Evolutionary conservation across 2,888 invertebrate species (phyloP), one percentile per base, ranked within the genome.

Genomic region (Venusia cambrica): DNA sequence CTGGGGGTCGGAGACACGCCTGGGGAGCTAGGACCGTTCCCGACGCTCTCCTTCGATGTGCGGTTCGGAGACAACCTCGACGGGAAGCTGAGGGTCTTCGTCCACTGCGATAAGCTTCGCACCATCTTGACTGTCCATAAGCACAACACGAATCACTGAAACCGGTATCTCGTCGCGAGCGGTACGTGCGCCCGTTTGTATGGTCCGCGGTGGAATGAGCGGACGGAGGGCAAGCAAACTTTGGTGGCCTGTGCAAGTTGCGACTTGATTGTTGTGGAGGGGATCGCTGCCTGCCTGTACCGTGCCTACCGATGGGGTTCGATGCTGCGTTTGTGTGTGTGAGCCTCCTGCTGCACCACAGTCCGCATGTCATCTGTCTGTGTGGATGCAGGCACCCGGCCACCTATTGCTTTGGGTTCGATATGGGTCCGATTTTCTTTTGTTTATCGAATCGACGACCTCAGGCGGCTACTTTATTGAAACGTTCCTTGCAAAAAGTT

Each of bases 21-120:
- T 52, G 68, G 91, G 31, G 81, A 79, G 36, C 64, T 87, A 15
- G 89, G 87, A 55, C 89, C 89, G 66, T 89, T 90, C 38, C 89
- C 87, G 48, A 90, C 90, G 78, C 88, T 89, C 71, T 94, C 93
- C 81, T 94, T 94, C 18, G 92, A 91, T 34, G 91, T 91, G 64
- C 94, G 92, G 73, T 94, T 94, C 6, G 95, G 94, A 40, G 94
- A 94, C 67, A 95, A 89, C 77, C 95, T 90, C 63, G 95, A 92
- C 44, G 95, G 95, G 77, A 95, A 95, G 89, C 95, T 95, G 72
- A 95, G 89, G 57, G 95, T 95, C 89, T 95, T 95, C 81, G 95
- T 95, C 95, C 95, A 95, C 89, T 95, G 94, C 44, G 94, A 92
- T 67, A 95, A 88, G 88, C 94, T 95, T 59, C 95, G 93, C 80